phyloP scores from a whole-genome alignment of 1,140 invertebrate genomes.

The Diuraphis noxia region DNA sequence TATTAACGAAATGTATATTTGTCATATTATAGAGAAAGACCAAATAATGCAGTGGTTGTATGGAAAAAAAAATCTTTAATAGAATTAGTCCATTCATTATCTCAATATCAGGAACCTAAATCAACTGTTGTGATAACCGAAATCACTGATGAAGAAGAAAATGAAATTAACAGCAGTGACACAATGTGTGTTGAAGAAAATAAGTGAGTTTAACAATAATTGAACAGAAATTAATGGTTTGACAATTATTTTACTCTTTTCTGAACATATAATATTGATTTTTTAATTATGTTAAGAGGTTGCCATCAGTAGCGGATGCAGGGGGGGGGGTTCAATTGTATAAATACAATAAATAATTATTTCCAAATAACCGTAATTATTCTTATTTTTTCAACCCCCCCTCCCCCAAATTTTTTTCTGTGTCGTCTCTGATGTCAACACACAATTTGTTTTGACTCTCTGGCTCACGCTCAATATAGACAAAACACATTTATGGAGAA shows the following conservation, averaged over 20 bases:
- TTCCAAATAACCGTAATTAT: too few relatives aligned
- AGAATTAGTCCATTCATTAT: neutral
- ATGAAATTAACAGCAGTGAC: neutral
- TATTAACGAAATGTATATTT: neutral
- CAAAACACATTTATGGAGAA: too few relatives aligned
- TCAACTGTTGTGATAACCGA: conserved; percentile 37
- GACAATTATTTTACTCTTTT: neutral
- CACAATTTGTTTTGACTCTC: too few relatives aligned
- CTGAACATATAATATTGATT: neutral
- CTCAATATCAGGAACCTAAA: neutral
- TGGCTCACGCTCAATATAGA: too few relatives aligned
- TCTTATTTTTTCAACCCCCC: too few relatives aligned
- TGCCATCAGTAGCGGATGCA: too few relatives aligned
- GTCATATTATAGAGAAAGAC: conserved; percentile 26
- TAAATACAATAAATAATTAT: too few relatives aligned
- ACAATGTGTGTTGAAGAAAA: neutral
- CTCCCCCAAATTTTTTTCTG: too few relatives aligned
- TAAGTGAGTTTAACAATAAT: conserved; percentile 31
- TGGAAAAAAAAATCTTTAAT: conserved; percentile 27
- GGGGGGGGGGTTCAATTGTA: too few relatives aligned
- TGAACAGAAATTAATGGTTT: neutral
- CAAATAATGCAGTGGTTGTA: conserved; percentile 19
- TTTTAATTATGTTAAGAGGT: too few relatives aligned
- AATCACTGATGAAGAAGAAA: conserved; percentile 33
- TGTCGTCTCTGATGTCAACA: too few relatives aligned